Base-by-base conservation (phyloP, 1,140 invertebrate genomes). In the Camponotus floridanus region DNA sequence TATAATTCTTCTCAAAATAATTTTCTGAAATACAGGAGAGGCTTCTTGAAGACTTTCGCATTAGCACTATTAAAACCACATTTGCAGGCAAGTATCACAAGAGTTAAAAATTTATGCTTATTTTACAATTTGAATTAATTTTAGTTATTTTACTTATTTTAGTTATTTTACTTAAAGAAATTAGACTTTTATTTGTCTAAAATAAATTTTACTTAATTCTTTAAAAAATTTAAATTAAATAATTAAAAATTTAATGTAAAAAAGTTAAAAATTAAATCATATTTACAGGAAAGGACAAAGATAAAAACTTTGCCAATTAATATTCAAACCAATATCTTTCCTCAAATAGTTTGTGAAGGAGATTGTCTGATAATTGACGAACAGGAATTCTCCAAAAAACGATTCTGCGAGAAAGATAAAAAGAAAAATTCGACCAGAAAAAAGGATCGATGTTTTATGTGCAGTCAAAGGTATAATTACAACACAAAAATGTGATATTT, bases 361-460 rank as follows among this genome's bases (percentile, higher is more conserved):
- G 13, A 51, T 51, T 51, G 15, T 1, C 48, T 18, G 15, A 8
- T 11, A 8, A 1, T 51, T 15, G 48, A 51, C 1, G 48, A 51
- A 51, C 48, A 51, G 4, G 13, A 18, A 18, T 64, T 31, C 31
- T 33, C 62, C 15, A 64, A 33, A 4, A 64, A 64, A 33, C 62
- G 62, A 15, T 33, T 6, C 6, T 31, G 31, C 31, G 31, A 64
- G 15, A 33, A 7, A 21, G 62, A 64, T 64, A 6, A 64, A 5
- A n/a, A 59, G 55, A 8, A n/a, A 21, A 21, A 59, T 15, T 26
- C 3, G 5, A 9, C 26, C 61, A 78, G 26, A 2, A 76, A 3
- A 9, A 61, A 61, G 21, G 33, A 5, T 4, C n/a, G n/a, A 76
- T 76, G 73, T 39, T 73, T n/a, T 31, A 18, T 73, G 13, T n/a